Base-by-base conservation (phyloP, 2,888 invertebrate species). In the Nephrocerus scutellatus region DNA sequence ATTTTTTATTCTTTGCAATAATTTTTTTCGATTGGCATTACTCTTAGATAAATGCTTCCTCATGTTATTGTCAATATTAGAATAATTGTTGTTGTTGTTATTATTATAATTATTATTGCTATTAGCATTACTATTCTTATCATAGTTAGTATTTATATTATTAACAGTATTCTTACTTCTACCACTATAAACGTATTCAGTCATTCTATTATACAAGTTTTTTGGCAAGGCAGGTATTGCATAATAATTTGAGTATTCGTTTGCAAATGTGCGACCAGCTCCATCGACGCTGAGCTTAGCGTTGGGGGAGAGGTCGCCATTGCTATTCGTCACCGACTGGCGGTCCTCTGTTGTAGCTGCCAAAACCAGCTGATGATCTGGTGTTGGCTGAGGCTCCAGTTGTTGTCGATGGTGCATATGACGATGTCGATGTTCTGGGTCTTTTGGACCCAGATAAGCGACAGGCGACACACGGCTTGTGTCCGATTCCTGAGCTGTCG, bases 221-320 rank as follows among this genome's bases (percentile, higher is more conserved):
- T 64, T 64, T 64, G 64, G 64, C 64, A 65, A 64, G 64, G 65
- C 64, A 64, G 63, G 65, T 65, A 64, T 64, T 65, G 63, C 64
- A 63, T 60, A 57, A 51, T 53, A 54, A 57, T 60, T 63, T 65
- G 64, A 65, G 65, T 64, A 64, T 64, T 64, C 64, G 49, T 60
- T 49, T 51, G n/a, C n/a, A n/a, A n/a, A n/a, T n/a, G n/a, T n/a
- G n/a, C n/a, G n/a, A n/a, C n/a, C n/a, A n/a, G n/a, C n/a, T n/a
- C n/a, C n/a, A n/a, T n/a, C n/a, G n/a, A n/a, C n/a, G n/a, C n/a
- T n/a, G n/a, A n/a, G n/a, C n/a, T n/a, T n/a, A n/a, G n/a, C n/a
- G n/a, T n/a, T n/a, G n/a, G n/a, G n/a, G n/a, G n/a, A n/a, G n/a
- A n/a, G n/a, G n/a, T n/a, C n/a, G n/a, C n/a, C n/a, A n/a, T n/a